Evolutionary conservation across 2,113 vertebrate genomes (phyloP).

Genomic region (Mionectes macconnelli): DNA sequence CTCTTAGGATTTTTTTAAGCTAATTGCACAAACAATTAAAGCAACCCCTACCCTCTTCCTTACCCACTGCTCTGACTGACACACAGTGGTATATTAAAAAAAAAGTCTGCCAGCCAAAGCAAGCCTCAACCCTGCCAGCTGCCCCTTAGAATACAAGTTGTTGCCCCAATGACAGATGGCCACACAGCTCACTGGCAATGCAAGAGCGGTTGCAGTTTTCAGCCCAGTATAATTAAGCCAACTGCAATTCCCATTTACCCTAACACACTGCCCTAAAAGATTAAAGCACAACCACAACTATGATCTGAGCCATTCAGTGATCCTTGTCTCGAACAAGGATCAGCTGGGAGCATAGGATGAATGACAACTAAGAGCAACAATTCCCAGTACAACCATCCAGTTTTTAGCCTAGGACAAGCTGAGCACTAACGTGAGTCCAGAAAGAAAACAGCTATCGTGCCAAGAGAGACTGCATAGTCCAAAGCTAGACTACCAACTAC

Average conservation of each 20-base stretch:
- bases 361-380: neutral
- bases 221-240: conserved; percentile 18
- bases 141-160: conserved; percentile 26
- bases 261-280: neutral
- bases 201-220: neutral
- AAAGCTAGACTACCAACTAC: neutral
- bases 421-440: neutral
- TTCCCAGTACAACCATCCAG: neutral
- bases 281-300: neutral
- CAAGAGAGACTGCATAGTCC: neutral
- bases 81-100: neutral
- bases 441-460: neutral
- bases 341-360: neutral
- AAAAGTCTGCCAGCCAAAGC: conserved; percentile 18
- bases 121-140: conserved; percentile 21
- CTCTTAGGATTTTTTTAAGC: neutral
- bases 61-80: conserved; percentile 9
- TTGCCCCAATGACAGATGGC: conserved; percentile 61
- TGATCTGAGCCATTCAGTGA: neutral
- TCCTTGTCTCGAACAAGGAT: neutral
- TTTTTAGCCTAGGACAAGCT: neutral
- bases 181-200: neutral
- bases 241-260: neutral
- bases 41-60: neutral
- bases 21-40: neutral